phyloP scores from a whole-genome alignment of 2,888 invertebrate genomes.

The Ptycholaimellus sp. region DNA sequence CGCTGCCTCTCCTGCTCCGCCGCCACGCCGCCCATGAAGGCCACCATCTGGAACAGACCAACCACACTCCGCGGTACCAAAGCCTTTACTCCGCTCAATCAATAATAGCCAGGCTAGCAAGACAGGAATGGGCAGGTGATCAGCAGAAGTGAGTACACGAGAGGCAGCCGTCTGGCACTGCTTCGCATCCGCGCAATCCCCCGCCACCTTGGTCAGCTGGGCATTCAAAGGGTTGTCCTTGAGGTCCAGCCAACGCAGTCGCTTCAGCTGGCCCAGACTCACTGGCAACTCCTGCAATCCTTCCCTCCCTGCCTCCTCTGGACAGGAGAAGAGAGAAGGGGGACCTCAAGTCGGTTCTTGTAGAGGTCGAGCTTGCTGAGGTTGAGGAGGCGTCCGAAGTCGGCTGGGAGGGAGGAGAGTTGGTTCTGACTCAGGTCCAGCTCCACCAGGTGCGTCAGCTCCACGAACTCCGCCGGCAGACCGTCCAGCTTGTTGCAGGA shows the following conservation, averaged over 20 bases:
- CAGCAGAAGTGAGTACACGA: too few species aligned
- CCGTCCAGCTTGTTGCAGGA: constrained; percentile 24
- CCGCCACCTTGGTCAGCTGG: constrained; percentile 42
- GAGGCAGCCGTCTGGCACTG: constrained; percentile 51
- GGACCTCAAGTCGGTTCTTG: too few species aligned
- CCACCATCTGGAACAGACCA: too few species aligned
- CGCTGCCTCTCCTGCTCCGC: too few species aligned
- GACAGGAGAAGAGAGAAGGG: too few species aligned
- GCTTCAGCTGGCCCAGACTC: constrained; percentile 43
- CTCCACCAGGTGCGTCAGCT: not conserved
- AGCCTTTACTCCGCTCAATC: too few species aligned
- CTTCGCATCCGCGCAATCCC: constrained; percentile 44
- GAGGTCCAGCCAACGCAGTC: constrained; percentile 48
- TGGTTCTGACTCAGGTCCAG: constrained; percentile 52
- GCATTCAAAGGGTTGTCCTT: constrained; percentile 50
- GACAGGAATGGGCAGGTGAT: too few species aligned
- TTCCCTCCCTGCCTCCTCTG: too few species aligned
- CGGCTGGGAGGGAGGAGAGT: constrained; percentile 43
- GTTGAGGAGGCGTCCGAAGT: constrained; percentile 45
- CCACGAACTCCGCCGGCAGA: constrained; percentile 24
- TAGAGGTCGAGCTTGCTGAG: constrained; percentile 49
- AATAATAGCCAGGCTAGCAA: too few species aligned
- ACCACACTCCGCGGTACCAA: too few species aligned
- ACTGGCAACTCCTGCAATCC: constrained; percentile 41
- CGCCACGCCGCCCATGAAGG: too few species aligned